These are phyloP conservation scores for Amblyornis subalaris DNA, from an alignment of 2,113 vertebrate species.

Conservation along the genomic window DNA sequence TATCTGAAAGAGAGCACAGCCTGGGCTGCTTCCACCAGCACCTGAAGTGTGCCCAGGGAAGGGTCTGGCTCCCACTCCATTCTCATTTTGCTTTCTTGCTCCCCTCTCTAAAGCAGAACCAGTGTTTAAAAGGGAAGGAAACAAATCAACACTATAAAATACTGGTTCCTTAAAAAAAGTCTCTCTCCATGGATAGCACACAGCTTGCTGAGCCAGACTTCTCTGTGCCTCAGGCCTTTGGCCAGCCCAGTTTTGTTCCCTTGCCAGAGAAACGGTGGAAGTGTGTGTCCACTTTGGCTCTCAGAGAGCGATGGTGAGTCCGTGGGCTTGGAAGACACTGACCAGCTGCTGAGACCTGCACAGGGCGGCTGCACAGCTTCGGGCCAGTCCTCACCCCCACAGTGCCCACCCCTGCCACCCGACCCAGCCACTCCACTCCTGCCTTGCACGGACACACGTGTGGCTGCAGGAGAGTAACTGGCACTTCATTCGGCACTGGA, in stretches of 20 bases:
- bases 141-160: background rate
- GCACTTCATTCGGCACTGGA: background rate
- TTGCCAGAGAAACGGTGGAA: background rate
- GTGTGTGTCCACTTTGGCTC: background rate
- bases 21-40: background rate
- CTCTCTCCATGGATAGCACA: background rate
- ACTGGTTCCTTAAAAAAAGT: background rate
- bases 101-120: background rate
- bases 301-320: background rate
- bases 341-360: background rate
- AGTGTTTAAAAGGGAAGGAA: background rate
- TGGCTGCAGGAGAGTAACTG: background rate
- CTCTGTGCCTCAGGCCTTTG: background rate
- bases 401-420: background rate
- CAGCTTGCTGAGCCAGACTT: background rate
- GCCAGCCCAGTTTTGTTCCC: background rate
- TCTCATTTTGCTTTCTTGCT: background rate
- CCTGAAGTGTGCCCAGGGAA: background rate
- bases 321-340: rapidly evolving
- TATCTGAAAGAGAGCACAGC: background rate
- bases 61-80: background rate
- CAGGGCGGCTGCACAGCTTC: rapidly evolving
- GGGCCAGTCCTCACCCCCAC: rapidly evolving
- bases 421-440: rapidly evolving
- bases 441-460: background rate